A percentile compares a stretch with the other conserved stretches of the same genome.
phyloP scores from a whole-genome alignment of 2,888 invertebrate species.

The Liposcelis brunnea region DNA sequence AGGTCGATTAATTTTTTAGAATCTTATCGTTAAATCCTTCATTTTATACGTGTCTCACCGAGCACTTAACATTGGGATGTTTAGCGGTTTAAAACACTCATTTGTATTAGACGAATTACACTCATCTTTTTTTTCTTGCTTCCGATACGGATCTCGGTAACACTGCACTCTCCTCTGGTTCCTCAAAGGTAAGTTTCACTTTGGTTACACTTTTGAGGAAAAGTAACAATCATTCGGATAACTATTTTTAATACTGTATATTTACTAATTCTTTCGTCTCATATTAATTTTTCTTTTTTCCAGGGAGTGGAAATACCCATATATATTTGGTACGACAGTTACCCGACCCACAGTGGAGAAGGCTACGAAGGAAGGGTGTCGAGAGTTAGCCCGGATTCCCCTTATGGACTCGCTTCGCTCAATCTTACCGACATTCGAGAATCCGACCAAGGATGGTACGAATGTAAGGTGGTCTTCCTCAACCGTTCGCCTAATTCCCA shows the following conservation, averaged over 20 bases:
- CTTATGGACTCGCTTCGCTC: constrained; percentile 81
- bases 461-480: constrained; percentile 85
- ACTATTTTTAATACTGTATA: constrained; percentile 8
- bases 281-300: constrained; percentile 23
- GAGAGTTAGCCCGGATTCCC: constrained; percentile 71
- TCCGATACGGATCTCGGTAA: constrained; percentile 2
- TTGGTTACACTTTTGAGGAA: too few species aligned
- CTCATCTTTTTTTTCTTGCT: constrained; percentile 7
- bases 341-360: constrained; percentile 89
- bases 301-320: constrained; percentile 93
- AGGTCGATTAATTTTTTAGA: too few species aligned
- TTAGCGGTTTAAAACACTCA: too few species aligned
- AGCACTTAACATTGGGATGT: too few species aligned
- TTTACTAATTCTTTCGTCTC: constrained; percentile 5
- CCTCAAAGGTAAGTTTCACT: neutral
- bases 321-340: constrained; percentile 96
- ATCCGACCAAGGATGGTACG: constrained; percentile 93
- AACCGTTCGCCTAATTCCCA: constrained; percentile 82
- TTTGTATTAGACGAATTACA: neutral
- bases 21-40: too few species aligned
- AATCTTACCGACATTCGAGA: constrained; percentile 89
- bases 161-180: constrained; percentile 4
- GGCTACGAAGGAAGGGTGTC: constrained; percentile 86
- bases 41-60: too few species aligned
- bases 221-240: too few species aligned